Percentiles rank a stretch among this genome's conserved stretches.
phyloP scores from a whole-genome alignment of 1,140 invertebrate genomes.

The Plutomurus gul region DNA sequence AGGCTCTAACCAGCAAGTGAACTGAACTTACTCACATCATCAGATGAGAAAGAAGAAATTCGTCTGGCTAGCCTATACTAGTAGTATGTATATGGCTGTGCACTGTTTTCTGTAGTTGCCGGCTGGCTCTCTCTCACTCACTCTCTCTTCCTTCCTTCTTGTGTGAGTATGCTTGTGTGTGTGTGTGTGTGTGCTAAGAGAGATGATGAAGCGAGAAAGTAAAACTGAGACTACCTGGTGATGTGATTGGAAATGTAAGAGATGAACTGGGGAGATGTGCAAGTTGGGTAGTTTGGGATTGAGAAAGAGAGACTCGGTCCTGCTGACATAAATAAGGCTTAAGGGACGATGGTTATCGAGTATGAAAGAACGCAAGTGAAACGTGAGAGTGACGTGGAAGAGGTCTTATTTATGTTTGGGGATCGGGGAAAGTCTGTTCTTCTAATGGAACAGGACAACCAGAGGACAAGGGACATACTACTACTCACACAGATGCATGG shows the following conservation, averaged over 20 bases:
- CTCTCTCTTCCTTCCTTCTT: background rate
- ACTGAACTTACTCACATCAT: slow-evolving; percentile 8
- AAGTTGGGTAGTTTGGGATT: slow-evolving; percentile 22
- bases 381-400: slow-evolving; percentile 54
- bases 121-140: no score
- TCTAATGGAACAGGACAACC: slow-evolving; percentile 54
- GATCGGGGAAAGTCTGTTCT: slow-evolving; percentile 47
- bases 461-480: slow-evolving; percentile 46
- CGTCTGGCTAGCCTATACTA: background rate
- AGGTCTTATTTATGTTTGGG: slow-evolving; percentile 53
- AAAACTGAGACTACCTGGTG: slow-evolving; percentile 21
- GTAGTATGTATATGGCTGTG: no score
- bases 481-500: slow-evolving; percentile 38
- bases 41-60: background rate
- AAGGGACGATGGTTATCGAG: slow-evolving; percentile 54
- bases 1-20: background rate
- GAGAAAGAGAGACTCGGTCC: slow-evolving; percentile 18
- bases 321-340: slow-evolving; percentile 54
- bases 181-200: background rate
- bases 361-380: slow-evolving; percentile 53
- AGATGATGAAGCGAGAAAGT: slow-evolving; percentile 30
- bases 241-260: slow-evolving; percentile 37
- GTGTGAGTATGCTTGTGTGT: background rate
- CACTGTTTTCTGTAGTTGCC: no score
- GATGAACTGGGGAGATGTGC: slow-evolving; percentile 6